These are phyloP conservation scores for Pammene fasciana DNA, from an alignment of 2,888 invertebrate genomes.

Conservation along the genomic window DNA sequence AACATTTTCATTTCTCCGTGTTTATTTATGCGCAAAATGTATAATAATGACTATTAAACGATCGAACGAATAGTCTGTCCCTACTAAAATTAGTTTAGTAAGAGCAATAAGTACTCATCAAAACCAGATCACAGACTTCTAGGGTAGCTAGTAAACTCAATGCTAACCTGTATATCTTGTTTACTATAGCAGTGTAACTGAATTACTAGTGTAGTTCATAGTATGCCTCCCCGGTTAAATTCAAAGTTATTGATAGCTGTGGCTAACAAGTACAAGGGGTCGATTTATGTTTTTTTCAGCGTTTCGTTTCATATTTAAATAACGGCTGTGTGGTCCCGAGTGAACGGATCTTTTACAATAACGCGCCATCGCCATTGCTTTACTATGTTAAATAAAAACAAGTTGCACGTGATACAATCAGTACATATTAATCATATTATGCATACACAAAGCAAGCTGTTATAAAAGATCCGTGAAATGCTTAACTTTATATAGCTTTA, in stretches of 20 bases:
- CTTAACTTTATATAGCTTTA: slow-evolving; percentile 21
- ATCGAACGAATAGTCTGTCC: no score
- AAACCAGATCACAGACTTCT: no score
- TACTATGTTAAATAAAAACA: slow-evolving; percentile 7
- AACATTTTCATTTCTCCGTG: no score
- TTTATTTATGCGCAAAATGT: no score
- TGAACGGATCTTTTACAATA: slow-evolving; percentile 30
- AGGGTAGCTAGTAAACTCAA: no score
- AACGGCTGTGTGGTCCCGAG: slow-evolving; percentile 35
- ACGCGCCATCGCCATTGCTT: neutral
- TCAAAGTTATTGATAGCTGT: slow-evolving; percentile 3
- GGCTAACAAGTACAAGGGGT: slow-evolving; percentile 1
- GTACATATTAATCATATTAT: neutral
- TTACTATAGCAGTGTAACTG: neutral
- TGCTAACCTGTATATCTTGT: slow-evolving; percentile 15
- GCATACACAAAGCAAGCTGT: slow-evolving; percentile 7
- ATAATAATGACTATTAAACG: no score
- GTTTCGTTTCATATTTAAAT: slow-evolving; percentile 26
- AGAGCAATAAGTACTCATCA: no score
- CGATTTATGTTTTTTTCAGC: slow-evolving; percentile 4
- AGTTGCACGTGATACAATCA: neutral
- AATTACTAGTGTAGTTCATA: neutral
- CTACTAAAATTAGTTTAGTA: no score
- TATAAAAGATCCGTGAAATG: slow-evolving; percentile 30
- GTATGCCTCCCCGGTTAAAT: neutral